Evolutionary conservation across 2,113 vertebrate genomes (phyloP).

Genomic region (Felis chaus): DNA sequence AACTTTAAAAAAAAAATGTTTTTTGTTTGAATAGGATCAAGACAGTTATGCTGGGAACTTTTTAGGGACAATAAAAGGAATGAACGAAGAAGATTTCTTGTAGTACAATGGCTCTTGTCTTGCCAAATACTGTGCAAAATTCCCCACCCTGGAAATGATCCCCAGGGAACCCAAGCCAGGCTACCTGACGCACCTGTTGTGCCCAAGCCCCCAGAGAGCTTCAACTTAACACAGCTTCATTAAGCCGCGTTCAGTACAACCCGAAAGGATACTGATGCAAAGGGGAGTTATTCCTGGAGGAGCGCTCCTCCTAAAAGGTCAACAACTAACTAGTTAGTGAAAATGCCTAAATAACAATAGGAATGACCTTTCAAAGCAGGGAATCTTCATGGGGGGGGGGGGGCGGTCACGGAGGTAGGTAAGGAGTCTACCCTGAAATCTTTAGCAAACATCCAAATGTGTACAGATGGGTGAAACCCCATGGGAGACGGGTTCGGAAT

Average conservation of each 20-base stretch:
- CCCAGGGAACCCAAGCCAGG: not conserved
- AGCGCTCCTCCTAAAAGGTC: conserved; percentile 11
- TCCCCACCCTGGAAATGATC: not conserved
- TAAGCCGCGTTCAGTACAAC: not conserved
- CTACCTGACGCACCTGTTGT: not conserved
- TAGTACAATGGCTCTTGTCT: not conserved
- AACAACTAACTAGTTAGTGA: not conserved
- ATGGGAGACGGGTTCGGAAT: too few species aligned
- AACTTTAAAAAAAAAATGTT: not conserved
- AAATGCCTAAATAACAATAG: not conserved
- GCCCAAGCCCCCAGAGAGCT: not conserved
- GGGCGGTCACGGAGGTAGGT: too few species aligned
- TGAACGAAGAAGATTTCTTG: not conserved
- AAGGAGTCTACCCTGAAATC: not conserved
- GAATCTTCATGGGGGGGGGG: too few species aligned
- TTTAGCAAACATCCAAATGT: not conserved
- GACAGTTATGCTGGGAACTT: not conserved
- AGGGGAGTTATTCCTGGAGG: conserved; percentile 39
- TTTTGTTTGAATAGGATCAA: not conserved
- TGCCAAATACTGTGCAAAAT: not conserved
- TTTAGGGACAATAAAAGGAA: not conserved
- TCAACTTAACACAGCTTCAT: not conserved
- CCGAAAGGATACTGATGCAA: not conserved
- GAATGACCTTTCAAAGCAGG: not conserved
- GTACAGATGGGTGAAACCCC: not conserved